Base-by-base conservation (phyloP, 2,888 invertebrate genomes). In the Rhaphigaster nebulosa region DNA sequence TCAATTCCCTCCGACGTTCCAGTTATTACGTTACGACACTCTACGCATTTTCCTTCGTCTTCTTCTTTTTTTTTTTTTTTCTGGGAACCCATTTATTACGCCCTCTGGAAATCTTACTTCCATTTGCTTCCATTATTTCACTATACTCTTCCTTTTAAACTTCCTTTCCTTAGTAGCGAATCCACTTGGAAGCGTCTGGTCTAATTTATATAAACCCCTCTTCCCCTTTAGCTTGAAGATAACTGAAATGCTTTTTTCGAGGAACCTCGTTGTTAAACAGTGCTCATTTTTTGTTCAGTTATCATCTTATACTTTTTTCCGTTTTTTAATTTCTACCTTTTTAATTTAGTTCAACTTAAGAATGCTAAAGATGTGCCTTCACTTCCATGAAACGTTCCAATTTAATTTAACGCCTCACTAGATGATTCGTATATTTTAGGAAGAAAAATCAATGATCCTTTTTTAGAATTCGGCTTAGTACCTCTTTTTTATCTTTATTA, bases 11-110 rank as follows among this genome's bases (percentile, higher is more conserved):
- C 41, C 10, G 80, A 80, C 80, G 80, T 80, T 80, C 26, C 45
- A 20, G 41, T 80, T 80, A 80, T 80, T 80, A 80, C 80, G 45
- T 80, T 80, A 80, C 80, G 80, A 80, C 80, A 80, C 41, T 80
- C 80, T 26, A 80, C 80, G 80, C 41, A 80, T 45, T 80, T 45
- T 80, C 45, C 41, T 41, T 41, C 38, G 26, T 34, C 34, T 13
- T 34, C 15, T 38, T 34, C 29, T 80, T 80, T 10, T 80, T 41
- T 41, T 41, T 41, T 18, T 80, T 80, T 80, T 41, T 45, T 45
- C n/a, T 80, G 15, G 65, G 3, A 80, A 23, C 41, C 80, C 80
- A 23, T 41, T 10, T 41, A 41, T 41, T 80, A 0, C 80, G 12
- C 23, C 26, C 80, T 8, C 80, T 13, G 41, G 23, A 80, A 80